Conservation (phyloP, 2,888 invertebrate species). For the Clepsis dumicolana region DNA sequence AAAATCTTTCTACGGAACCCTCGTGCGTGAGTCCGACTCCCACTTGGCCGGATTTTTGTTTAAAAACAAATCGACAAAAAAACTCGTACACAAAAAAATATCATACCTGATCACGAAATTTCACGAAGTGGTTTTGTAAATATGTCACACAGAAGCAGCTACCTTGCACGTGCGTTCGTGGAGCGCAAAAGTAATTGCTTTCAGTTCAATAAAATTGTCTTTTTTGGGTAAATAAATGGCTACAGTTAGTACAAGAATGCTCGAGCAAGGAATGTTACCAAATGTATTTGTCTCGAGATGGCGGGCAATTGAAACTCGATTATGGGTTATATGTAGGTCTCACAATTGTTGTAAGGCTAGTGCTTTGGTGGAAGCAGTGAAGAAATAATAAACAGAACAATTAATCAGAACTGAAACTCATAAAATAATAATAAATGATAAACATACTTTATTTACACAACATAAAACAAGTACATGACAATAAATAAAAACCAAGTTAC, state of each 20-base stretch:
- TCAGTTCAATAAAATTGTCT: background rate
- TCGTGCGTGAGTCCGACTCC: too few relatives aligned
- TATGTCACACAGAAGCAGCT: background rate
- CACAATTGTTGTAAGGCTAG: conserved; percentile 28
- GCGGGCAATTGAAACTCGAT: conserved; percentile 31
- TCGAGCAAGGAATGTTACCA: conserved; percentile 15
- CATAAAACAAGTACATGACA: too few relatives aligned
- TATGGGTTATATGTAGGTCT: conserved; percentile 19
- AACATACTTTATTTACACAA: too few relatives aligned
- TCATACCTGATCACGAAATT: too few relatives aligned
- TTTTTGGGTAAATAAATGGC: conserved; percentile 6
- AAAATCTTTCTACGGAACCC: too few relatives aligned
- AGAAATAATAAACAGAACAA: background rate
- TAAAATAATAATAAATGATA: too few relatives aligned
- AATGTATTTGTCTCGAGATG: conserved; percentile 25
- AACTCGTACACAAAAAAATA: background rate
- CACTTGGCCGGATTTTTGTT: too few relatives aligned
- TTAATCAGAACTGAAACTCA: too few relatives aligned
- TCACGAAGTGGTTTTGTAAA: too few relatives aligned
- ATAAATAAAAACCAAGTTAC: too few relatives aligned
- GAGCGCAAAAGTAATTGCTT: background rate
- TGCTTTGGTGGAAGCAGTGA: background rate
- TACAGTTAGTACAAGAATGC: background rate
- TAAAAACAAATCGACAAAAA: too few relatives aligned
- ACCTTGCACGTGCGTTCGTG: background rate